Evolutionary conservation across 2,888 invertebrate species (phyloP), one percentile per base, ranked within the genome.

Genomic region (Lycocerus yunnanus): DNA sequence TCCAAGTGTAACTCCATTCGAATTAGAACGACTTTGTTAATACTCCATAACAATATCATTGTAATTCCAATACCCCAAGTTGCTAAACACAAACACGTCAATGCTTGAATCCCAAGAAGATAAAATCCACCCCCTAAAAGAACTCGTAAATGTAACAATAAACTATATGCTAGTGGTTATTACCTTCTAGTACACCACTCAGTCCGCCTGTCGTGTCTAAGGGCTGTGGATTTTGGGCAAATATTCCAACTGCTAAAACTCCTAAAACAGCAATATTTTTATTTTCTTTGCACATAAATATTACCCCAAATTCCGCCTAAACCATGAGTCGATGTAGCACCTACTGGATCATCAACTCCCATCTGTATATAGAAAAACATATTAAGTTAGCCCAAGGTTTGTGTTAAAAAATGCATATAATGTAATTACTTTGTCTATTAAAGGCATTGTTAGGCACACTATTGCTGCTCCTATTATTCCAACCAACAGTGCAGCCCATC

Each of bases 241-340:
- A 97, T 0, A 97, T 88, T 0, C 97, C 97, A 1, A 97, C 95
- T 0, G 96, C 95, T 14, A 96, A 74, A 15, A 96, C 92, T 10
- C 97, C 95, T 96, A 89, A 86, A 82, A 89, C 66, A 20, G 59
- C 27, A 58, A 67, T 24, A 66, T 24, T 63, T 67, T 9, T 6
- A 3, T n/a, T 24, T 15, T 15, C 0, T 16, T 58, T 65, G 18
- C 6, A 66, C 14, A 58, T 21, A 73, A 27, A 61, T 18, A 84
- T 86, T 82, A 91, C 92, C 93, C 93, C 93, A 93, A 69, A 93
- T 89, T 0, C 93, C 93, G 68, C 92, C 90, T n/a, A 92, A 89
- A 79, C 96, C 97, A 83, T 97, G 97, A 1, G 97, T 97, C 0
- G 97, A 91, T 13, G 95, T 93, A 0, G 97, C 97, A 0, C 97